These are phyloP conservation scores for Operophtera brumata DNA, from an alignment of 2,888 invertebrate species.

Conservation along the genomic window DNA sequence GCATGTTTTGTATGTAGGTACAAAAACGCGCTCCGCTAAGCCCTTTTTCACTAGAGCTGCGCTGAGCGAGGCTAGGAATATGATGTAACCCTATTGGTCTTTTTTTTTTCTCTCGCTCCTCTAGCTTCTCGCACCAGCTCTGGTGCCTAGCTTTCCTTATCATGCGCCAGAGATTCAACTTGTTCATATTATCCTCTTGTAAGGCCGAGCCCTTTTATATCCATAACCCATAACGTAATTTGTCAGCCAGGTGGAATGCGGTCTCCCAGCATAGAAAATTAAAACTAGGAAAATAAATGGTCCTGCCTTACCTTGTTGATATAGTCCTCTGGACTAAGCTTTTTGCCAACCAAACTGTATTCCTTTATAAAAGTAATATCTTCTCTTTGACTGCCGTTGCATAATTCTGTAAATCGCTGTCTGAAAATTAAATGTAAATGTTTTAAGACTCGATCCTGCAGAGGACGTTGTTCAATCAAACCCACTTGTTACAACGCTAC, in stretches of 20 bases:
- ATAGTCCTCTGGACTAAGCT: constrained; percentile 81
- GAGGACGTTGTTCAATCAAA: no score
- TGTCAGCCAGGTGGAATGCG: background rate
- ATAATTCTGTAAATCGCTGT: background rate
- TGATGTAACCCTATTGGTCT: no score
- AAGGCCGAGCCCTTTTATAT: background rate
- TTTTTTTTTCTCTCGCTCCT: no score
- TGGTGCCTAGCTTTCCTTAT: background rate
- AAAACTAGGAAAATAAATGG: no score
- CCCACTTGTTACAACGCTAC: no score
- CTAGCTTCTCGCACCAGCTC: no score
- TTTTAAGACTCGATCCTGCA: no score
- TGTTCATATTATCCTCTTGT: background rate
- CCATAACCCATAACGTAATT: background rate
- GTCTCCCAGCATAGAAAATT: background rate
- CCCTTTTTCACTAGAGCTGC: no score
- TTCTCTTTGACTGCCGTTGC: background rate
- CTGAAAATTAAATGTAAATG: background rate
- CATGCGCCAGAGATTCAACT: background rate
- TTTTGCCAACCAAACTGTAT: constrained; percentile 53
- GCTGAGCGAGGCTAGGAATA: no score
- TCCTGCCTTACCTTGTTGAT: constrained; percentile 82
- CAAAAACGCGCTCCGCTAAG: no score
- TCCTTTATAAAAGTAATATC: background rate
- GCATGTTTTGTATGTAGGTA: no score